Base-by-base conservation (phyloP, 2,888 invertebrate species). In the Agrotis exclamationis region DNA sequence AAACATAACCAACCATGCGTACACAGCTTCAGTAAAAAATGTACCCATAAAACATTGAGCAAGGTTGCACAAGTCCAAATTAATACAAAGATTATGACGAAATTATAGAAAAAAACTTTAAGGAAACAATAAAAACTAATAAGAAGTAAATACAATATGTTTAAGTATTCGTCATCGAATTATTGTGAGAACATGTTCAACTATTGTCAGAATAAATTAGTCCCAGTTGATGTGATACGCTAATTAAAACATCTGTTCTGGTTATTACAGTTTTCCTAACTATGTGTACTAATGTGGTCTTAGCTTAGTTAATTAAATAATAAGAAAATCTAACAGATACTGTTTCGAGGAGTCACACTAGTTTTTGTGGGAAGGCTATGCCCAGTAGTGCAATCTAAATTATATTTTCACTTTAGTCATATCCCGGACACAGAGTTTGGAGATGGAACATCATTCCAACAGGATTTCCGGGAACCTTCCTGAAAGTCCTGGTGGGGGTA, bases 121-220 rank as follows among this genome's bases (percentile, higher is more conserved):
- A 65, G 80, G 80, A 79, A 79, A 76, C 76, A 65, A 51, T 76
- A 65, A 58, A 56, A 2, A 56, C 16, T 62, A 64, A 63, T 62
- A 45, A 53, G 22, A 44, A 63, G 59, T 69, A 64, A 47, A 54
- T 48, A 59, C 50, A 44, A 64, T 70, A 48, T 67, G 16, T 56
- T 44, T n/a, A 48, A 56, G 20, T 11, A 72, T 80, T 63, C 53
- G 68, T 76, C 73, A 79, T 66, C 51, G 11, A 20, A 45, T 72
- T 22, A 45, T 72, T 22, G 54, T 65, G 18, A 72, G 76, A 65
- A 76, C 50, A 54, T 44, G 44, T 44, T 60, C 18, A 47, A 62
- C 18, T 33, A 60, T 13, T 67, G 45, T 33, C 11, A 22, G 44
- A 63, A 24, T 22, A 51, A 48, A 47, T 53, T 57, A 62, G 68